Conservation (phyloP, 2,888 invertebrate species). For the Drosophila prolongata region DNA sequence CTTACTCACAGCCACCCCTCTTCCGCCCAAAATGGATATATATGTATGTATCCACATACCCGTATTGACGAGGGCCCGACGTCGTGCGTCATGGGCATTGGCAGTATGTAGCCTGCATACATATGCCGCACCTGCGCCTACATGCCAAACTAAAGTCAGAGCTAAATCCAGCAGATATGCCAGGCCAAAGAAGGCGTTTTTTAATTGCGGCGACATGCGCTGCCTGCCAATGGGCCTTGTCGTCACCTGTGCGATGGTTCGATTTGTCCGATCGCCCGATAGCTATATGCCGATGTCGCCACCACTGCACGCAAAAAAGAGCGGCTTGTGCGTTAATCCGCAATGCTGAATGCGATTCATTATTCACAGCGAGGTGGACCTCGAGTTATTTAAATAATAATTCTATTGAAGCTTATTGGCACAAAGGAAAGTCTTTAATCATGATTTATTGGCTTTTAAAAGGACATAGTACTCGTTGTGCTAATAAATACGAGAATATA, state of each 20-base stretch:
- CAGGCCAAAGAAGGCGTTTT: constrained; percentile 81
- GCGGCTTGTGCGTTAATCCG: constrained; percentile 34
- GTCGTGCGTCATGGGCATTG: constrained; percentile 66
- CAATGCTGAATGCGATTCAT: constrained; percentile 15
- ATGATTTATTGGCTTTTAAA: too few relatives aligned
- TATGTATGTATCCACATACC: too few relatives aligned
- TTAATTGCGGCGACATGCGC: constrained; percentile 82
- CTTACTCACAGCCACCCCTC: constrained; percentile 40
- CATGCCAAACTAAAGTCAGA: constrained; percentile 66
- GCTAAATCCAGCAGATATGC: constrained; percentile 50
- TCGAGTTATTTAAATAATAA: background rate
- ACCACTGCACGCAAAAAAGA: constrained; percentile 47
- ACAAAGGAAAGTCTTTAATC: too few relatives aligned
- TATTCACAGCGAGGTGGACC: constrained; percentile 30
- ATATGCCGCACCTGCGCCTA: constrained; percentile 80
- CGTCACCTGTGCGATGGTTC: constrained; percentile 53
- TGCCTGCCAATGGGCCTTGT: constrained; percentile 78
- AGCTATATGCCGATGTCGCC: constrained; percentile 53
- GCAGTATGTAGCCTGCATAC: constrained; percentile 62
- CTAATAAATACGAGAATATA: too few relatives aligned
- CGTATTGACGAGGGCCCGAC: constrained; percentile 28
- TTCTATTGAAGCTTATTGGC: background rate
- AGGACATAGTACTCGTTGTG: too few relatives aligned
- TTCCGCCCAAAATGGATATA: constrained; percentile 3
- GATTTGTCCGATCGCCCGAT: constrained; percentile 59